Evolutionary conservation across 2,797 vertebrate species (phyloP).

Genomic region (Microctenopoma stevenorrisi): DNA sequence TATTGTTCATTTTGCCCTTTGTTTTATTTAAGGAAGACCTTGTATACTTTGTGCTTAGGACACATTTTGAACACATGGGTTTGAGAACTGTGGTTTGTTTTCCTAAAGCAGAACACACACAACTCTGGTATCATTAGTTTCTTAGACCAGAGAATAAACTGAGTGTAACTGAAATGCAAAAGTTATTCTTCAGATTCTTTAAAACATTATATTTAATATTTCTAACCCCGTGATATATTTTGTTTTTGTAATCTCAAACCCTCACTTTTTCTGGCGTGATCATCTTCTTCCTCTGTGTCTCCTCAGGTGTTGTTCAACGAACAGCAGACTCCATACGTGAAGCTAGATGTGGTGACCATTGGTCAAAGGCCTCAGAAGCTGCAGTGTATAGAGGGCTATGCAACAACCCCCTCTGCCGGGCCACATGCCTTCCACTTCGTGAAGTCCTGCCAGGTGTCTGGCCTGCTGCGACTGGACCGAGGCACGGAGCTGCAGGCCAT

Average conservation of each 20-base stretch:
- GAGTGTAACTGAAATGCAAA: no score
- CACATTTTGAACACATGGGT: no score
- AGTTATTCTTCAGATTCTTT: no score
- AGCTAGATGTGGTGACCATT: constrained; percentile 88
- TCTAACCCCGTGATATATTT: not conserved
- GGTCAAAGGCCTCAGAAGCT: constrained; percentile 78
- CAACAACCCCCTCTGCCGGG: constrained; percentile 86
- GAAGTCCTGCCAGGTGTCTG: constrained; percentile 91
- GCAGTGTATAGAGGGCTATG: constrained; percentile 91
- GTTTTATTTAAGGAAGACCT: no score
- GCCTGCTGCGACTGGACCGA: constrained; percentile 86
- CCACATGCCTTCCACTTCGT: constrained; percentile 87
- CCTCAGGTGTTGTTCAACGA: constrained; percentile 91
- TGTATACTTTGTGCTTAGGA: no score
- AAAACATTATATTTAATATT: not conserved
- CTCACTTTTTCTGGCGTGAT: not conserved
- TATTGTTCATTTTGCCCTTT: not conserved
- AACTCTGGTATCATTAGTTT: not conserved
- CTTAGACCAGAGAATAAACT: not conserved
- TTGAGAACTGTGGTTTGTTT: no score
- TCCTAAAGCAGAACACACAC: no score
- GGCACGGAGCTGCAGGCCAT: constrained; percentile 84
- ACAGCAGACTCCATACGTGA: constrained; percentile 90
- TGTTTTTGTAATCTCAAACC: no score
- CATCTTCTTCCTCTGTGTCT: not conserved